Percentiles rank a stretch among this genome's conserved stretches.
Evolutionary conservation across 2,797 vertebrate genomes (phyloP).

Genomic region (Pteropus rufus): DNA sequence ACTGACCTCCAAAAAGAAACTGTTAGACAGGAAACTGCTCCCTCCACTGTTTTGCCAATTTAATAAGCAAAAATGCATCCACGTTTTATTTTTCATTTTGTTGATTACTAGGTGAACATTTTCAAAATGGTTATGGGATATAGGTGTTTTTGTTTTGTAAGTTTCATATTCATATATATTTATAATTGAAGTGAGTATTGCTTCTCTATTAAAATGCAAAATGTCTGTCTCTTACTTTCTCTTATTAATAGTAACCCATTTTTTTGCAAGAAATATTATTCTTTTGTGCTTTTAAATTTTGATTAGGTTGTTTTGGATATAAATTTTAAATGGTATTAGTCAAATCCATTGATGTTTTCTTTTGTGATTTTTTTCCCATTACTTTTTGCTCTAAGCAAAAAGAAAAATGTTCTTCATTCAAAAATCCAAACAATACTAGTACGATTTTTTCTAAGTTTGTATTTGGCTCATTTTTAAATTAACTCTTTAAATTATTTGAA

Average conservation of each 20-base stretch:
- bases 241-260: neutral
- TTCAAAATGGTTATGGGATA: neutral
- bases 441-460: neutral
- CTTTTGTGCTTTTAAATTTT: slow-evolving; percentile 22
- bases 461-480: slow-evolving; percentile 8
- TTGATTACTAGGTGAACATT: neutral
- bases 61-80: neutral
- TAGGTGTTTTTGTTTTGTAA: neutral
- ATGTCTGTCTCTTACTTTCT: neutral
- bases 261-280: slow-evolving; percentile 20
- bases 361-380: neutral
- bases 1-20: neutral
- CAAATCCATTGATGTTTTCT: neutral
- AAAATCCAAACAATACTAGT: slow-evolving; percentile 1
- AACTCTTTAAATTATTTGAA: slow-evolving; percentile 10
- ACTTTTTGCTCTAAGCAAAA: slow-evolving; percentile 32
- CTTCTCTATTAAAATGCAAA: slow-evolving; percentile 36
- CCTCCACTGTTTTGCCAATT: neutral
- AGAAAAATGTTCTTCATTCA: neutral
- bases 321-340: slow-evolving; percentile 7
- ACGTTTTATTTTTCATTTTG: slow-evolving; percentile 5
- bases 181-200: neutral
- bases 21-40: neutral
- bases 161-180: neutral
- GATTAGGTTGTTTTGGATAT: neutral